These are phyloP conservation scores for Ephialtes manifestator DNA, from an alignment of 2,888 invertebrate genomes.

Conservation along the genomic window DNA sequence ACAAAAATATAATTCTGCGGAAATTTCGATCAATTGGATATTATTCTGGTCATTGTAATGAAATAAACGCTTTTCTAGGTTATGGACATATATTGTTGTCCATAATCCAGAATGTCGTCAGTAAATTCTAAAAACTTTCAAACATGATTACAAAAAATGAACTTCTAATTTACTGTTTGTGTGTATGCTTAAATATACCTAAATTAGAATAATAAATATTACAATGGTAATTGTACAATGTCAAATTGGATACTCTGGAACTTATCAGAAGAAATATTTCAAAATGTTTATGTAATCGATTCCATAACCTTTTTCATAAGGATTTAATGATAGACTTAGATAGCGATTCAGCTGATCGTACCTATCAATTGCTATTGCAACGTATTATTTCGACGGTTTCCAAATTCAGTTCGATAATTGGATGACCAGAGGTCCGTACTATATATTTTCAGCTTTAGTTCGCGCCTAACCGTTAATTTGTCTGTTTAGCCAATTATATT, in stretches of 20 bases:
- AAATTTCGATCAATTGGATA: too few relatives aligned
- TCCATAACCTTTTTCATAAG: not conserved
- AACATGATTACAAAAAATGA: too few relatives aligned
- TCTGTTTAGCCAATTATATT: not conserved
- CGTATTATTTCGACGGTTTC: slow-evolving; percentile 1
- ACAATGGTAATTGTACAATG: not conserved
- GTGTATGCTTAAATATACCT: too few relatives aligned
- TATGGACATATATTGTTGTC: too few relatives aligned
- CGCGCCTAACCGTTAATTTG: not conserved
- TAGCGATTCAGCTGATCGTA: not conserved
- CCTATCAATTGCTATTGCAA: not conserved
- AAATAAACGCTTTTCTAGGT: too few relatives aligned
- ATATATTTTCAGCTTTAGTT: not conserved
- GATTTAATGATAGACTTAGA: not conserved
- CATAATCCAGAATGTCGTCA: too few relatives aligned
- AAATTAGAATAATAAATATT: not conserved
- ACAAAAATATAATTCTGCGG: too few relatives aligned
- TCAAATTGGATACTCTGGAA: not conserved
- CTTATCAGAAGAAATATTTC: not conserved
- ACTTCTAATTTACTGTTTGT: too few relatives aligned
- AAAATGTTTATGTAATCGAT: not conserved
- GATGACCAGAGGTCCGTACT: not conserved
- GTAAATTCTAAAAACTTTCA: too few relatives aligned
- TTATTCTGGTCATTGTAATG: too few relatives aligned
- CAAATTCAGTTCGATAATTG: not conserved